phyloP scores from a whole-genome alignment of 2,113 vertebrate genomes.

The Microtus pennsylvanicus region DNA sequence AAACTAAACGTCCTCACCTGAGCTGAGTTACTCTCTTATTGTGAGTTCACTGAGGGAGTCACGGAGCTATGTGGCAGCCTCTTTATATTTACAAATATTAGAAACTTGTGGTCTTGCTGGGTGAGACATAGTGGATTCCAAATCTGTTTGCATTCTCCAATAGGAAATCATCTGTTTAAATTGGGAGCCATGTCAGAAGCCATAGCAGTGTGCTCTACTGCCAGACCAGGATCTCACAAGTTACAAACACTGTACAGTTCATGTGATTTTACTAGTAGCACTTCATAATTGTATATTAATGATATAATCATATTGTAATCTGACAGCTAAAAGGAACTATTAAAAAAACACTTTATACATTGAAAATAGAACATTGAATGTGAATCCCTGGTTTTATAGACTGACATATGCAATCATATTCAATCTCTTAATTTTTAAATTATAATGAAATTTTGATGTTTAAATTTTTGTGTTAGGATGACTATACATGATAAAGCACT shows the following conservation, averaged over 20 bases:
- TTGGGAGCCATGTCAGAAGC: not conserved
- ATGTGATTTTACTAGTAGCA: not conserved
- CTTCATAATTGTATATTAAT: not conserved
- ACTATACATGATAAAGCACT: not conserved
- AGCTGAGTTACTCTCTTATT: not conserved
- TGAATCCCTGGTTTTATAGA: conserved; percentile 10
- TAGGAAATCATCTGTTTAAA: not conserved
- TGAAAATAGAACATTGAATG: not conserved
- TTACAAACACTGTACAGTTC: not conserved
- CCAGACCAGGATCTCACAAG: not conserved
- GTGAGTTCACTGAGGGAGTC: not conserved
- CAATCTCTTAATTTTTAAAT: conserved; percentile 22
- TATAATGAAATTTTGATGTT: conserved; percentile 10
- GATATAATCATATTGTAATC: not conserved
- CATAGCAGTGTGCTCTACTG: not conserved
- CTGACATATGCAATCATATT: not conserved
- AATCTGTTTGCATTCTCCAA: not conserved
- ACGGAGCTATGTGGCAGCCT: not conserved
- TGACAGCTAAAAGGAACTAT: not conserved
- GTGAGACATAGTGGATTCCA: not conserved
- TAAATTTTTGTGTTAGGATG: conserved; percentile 19
- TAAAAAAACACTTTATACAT: not conserved
- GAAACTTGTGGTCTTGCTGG: not conserved
- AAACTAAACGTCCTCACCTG: not conserved
- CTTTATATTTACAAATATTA: not conserved